Percentiles rank a stretch among this genome's conserved stretches.
phyloP scores from a whole-genome alignment of 2,113 vertebrate species.

The Pelmatolapia mariae region DNA sequence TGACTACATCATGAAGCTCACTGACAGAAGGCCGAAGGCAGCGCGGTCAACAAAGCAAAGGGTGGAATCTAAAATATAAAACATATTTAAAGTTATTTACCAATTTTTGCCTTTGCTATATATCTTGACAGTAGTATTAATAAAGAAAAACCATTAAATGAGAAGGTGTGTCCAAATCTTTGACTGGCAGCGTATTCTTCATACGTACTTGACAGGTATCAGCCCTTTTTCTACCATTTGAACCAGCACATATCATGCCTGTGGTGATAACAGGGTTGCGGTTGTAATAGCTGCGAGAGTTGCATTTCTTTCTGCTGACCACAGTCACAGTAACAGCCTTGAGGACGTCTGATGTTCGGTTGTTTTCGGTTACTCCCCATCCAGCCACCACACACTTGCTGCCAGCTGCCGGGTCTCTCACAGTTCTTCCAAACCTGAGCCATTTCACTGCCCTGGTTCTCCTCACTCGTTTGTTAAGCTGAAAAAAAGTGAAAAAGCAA shows the following conservation, averaged over 20 bases:
- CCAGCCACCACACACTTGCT: conserved; percentile 55
- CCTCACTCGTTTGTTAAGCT: conserved; percentile 42
- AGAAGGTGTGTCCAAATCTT: no score
- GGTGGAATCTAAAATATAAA: no score
- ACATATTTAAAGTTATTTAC: no score
- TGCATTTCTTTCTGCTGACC: conserved; percentile 46
- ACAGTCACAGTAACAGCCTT: conserved; percentile 51
- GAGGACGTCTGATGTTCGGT: conserved; percentile 23
- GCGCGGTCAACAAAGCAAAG: no score
- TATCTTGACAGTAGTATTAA: no score
- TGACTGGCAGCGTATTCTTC: neutral
- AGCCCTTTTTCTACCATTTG: rapidly evolving
- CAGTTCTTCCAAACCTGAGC: neutral
- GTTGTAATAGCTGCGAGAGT: conserved; percentile 46
- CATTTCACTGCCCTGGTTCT: neutral
- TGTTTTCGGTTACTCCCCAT: conserved; percentile 39
- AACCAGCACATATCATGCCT: conserved; percentile 61
- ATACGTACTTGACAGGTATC: conserved; percentile 45
- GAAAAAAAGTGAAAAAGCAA: neutral
- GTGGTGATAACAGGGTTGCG: conserved; percentile 14
- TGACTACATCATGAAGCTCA: no score
- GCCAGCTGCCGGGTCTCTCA: neutral
- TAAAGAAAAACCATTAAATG: no score
- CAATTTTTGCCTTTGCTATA: no score
- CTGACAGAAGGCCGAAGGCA: no score